A percentile compares a stretch with the other conserved stretches of the same genome.
phyloP scores from a whole-genome alignment of 2,797 vertebrate species.

The Cynodonichthys magdalenae region DNA sequence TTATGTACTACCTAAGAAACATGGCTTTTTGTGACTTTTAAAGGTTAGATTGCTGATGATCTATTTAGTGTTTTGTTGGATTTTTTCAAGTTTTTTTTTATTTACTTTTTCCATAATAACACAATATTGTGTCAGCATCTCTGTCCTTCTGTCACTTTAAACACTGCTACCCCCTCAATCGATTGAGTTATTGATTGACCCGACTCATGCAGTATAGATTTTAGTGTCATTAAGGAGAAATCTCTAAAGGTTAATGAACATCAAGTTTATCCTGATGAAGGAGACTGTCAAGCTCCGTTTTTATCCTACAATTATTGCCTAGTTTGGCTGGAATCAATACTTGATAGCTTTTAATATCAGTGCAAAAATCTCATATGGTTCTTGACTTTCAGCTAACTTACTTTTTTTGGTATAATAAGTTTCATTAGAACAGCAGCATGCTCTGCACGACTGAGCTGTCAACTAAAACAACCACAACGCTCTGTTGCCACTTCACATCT shows the following conservation, averaged over 20 bases:
- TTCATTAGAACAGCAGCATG: conserved; percentile 34
- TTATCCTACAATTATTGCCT: conserved; percentile 1
- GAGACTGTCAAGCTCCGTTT: conserved; percentile 32
- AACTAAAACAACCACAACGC: conserved; percentile 25
- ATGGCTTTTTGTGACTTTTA: not conserved
- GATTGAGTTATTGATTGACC: conserved; percentile 46
- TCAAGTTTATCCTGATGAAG: conserved; percentile 32
- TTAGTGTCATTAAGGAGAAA: conserved; percentile 25
- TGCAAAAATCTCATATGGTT: not conserved
- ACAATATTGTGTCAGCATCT: conserved; percentile 41
- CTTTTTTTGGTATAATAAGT: not conserved
- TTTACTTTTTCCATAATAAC: conserved; percentile 40
- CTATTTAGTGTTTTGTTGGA: not conserved
- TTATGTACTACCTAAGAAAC: conserved; percentile 17
- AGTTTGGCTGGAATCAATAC: conserved; percentile 8
- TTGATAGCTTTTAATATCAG: conserved; percentile 12
- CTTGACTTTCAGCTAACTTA: conserved; percentile 5
- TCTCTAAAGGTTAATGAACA: conserved; percentile 19
- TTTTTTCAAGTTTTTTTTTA: conserved; percentile 6
- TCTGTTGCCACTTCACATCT: conserved; percentile 33
- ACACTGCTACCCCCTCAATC: conserved; percentile 22
- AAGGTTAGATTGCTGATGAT: conserved; percentile 29
- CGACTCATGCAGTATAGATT: conserved; percentile 51
- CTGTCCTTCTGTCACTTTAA: conserved; percentile 39
- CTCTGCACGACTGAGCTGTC: conserved; percentile 42